phyloP scores from a whole-genome alignment of 2,888 invertebrate species.

The Caenorhabditis sinica region DNA sequence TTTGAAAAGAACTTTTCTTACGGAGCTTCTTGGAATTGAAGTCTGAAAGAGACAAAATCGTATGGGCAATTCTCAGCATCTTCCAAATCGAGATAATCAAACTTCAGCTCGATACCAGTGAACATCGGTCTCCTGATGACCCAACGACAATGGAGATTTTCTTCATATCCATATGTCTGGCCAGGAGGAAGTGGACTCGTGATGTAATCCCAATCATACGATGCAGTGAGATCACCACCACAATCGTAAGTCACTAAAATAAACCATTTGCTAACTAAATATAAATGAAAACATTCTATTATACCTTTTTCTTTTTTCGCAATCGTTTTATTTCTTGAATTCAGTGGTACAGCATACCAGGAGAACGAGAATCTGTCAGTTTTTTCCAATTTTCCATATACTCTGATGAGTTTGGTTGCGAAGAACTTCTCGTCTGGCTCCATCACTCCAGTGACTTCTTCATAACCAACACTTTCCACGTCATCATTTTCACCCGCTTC shows the following conservation, averaged over 20 bases:
- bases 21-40: conserved; percentile 37
- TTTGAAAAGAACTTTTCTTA: background rate
- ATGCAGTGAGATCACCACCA: conserved; percentile 73
- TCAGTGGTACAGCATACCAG: conserved; percentile 57
- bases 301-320: conserved; percentile 21
- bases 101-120: conserved; percentile 73
- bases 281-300: background rate
- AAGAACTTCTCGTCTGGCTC: conserved; percentile 40
- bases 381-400: conserved; percentile 39
- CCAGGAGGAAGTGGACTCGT: conserved; percentile 63
- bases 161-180: conserved; percentile 61
- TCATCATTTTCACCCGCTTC: conserved; percentile 33
- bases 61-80: conserved; percentile 67
- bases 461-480: conserved; percentile 20
- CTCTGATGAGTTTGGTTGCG: conserved; percentile 6
- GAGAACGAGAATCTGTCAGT: conserved; percentile 54
- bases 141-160: conserved; percentile 79
- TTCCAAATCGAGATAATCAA: conserved; percentile 85
- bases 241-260: conserved; percentile 67
- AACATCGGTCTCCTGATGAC: conserved; percentile 73
- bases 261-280: background rate
- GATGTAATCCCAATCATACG: conserved; percentile 74
- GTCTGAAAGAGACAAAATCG: conserved; percentile 64
- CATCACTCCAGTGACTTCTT: conserved; percentile 45
- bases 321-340: conserved; percentile 38